phyloP scores from a whole-genome alignment of 2,797 vertebrate species.

The Pseudochirops cupreus region DNA sequence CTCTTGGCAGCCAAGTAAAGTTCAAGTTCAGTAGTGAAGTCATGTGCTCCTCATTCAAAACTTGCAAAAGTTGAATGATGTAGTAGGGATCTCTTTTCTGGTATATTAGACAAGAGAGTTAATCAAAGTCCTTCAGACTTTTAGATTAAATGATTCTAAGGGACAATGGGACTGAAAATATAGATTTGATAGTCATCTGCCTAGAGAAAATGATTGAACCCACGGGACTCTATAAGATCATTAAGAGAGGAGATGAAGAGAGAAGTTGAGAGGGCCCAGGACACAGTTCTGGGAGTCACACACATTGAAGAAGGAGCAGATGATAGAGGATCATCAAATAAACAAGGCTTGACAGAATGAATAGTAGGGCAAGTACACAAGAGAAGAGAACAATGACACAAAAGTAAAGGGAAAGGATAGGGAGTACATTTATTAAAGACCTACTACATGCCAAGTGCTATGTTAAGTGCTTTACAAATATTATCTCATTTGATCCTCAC shows the following conservation, averaged over 20 bases:
- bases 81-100: background rate
- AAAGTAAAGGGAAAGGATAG: background rate
- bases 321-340: background rate
- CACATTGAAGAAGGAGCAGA: background rate
- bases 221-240: background rate
- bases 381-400: background rate
- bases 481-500: background rate
- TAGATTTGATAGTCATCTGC: background rate
- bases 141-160: background rate
- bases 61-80: background rate
- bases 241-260: background rate
- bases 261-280: background rate
- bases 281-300: background rate
- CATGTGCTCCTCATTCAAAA: background rate
- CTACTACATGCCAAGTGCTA: no score
- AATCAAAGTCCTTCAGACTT: background rate
- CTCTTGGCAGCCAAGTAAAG: background rate
- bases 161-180: background rate
- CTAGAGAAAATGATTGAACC: background rate
- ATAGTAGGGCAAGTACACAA: background rate
- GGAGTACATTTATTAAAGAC: background rate
- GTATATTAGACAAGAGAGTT: background rate
- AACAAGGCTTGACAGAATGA: background rate
- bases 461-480: background rate
- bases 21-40: background rate